Base-by-base conservation (phyloP, 2,797 vertebrate genomes). In the Clarias platycephalus region DNA sequence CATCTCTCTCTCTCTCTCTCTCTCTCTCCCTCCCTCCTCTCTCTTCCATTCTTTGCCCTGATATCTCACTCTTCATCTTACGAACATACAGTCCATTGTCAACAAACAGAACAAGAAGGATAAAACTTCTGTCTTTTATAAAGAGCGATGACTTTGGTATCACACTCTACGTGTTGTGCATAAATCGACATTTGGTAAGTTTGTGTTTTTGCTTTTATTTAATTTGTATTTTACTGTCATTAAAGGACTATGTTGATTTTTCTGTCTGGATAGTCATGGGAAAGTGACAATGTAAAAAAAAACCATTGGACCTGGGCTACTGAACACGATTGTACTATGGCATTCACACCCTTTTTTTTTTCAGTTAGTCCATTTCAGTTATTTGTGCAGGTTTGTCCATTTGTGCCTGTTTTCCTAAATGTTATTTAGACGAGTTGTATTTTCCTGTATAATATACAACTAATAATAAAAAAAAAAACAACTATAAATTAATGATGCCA, bases 91-190 rank as follows among this genome's bases (percentile, higher is more conserved):
- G 89, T 86, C 90, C 91, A 91, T 92, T 93, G 92, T 94, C 93
- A 95, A 94, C 92, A 95, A 94, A 94, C 92, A 93, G 90, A 91
- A 91, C 82, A n/a, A 90, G 86, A 70, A 90, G 89, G 91, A 49
- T 66, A 80, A 64, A 53, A 49, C n/a, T 63, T 24, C 60, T 64
- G 37, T 63, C 89, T 85, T 91, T 89, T 84, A 87, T 88, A 89
- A 89, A 90, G 87, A 90, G 86, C 87, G 85, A 88, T 89, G 86
- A 87, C 53, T 87, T 63, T 88, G 89, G 91, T 84, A 31, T 28
- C 24, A 24, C 9, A 9, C 20, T 78, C 6, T 28, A 75, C 24
- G 26, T 13, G 12, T 26, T 62, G 55, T 49, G 26, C 26, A 6
- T 88, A 60, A 80, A 72, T 74, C 40, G 4, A 53, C 57, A 4